Conservation (phyloP, 2,888 invertebrate genomes). For the Atrina japonica region DNA sequence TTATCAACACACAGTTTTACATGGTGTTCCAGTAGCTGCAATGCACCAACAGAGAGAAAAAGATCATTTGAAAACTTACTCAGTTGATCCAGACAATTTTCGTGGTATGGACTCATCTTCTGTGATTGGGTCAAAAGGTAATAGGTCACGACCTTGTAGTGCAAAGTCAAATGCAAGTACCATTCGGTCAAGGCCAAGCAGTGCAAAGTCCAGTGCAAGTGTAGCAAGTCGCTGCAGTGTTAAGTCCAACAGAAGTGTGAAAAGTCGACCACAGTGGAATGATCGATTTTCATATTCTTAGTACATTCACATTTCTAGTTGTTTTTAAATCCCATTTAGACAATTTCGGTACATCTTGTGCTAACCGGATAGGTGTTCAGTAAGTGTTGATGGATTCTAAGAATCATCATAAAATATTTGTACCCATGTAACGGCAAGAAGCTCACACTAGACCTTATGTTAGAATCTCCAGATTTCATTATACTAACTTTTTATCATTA, state of each 20-base stretch:
- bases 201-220: constrained; percentile 58
- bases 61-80: neutral
- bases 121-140: constrained; percentile 20
- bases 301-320: neutral
- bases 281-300: constrained; percentile 54
- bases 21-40: constrained; percentile 68
- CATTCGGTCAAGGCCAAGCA: constrained; percentile 58
- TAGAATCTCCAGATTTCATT: too few relatives aligned
- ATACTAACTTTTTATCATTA: too few relatives aligned
- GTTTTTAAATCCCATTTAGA: too few relatives aligned
- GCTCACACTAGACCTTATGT: too few relatives aligned
- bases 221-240: constrained; percentile 35
- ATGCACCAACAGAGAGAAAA: constrained; percentile 19
- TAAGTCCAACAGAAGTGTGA: constrained; percentile 36
- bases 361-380: too few relatives aligned
- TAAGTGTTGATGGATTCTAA: too few relatives aligned
- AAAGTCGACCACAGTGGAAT: constrained; percentile 57
- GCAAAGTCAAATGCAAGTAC: constrained; percentile 54
- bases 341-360: too few relatives aligned
- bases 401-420: too few relatives aligned
- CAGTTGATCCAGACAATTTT: constrained; percentile 11
- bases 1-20: constrained; percentile 62
- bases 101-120: constrained; percentile 3
- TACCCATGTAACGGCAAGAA: too few relatives aligned
- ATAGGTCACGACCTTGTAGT: constrained; percentile 59